Conservation (phyloP, 1,140 invertebrate genomes). For the Druon quercuslanigerum region DNA sequence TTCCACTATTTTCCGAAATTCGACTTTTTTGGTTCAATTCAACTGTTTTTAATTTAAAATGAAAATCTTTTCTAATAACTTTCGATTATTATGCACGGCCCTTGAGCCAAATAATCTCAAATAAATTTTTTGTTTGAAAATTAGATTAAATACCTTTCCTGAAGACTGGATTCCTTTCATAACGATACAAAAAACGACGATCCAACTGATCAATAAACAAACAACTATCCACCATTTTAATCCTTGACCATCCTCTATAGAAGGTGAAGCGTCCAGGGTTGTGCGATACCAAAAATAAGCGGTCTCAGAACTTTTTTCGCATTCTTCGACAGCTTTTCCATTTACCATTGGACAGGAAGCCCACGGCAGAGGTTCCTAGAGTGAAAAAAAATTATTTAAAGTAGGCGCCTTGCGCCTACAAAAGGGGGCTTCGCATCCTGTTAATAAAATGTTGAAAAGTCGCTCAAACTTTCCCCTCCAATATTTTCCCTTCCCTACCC, state of each 20-base stretch:
- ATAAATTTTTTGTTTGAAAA: too few relatives aligned
- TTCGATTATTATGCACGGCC: too few relatives aligned
- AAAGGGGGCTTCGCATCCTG: too few relatives aligned
- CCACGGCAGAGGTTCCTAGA: slow-evolving; percentile 89
- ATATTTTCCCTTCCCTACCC: too few relatives aligned
- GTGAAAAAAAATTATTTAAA: slow-evolving; percentile 2
- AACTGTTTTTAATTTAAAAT: too few relatives aligned
- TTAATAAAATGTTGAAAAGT: too few relatives aligned
- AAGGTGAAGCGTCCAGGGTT: slow-evolving; percentile 88
- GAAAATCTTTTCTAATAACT: too few relatives aligned
- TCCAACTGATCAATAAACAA: slow-evolving; percentile 94
- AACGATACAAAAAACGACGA: slow-evolving; percentile 96
- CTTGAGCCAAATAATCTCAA: too few relatives aligned
- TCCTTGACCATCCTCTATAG: slow-evolving; percentile 88
- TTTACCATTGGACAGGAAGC: slow-evolving; percentile 86
- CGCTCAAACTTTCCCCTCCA: too few relatives aligned
- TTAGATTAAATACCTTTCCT: slow-evolving; percentile 85
- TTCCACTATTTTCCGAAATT: too few relatives aligned
- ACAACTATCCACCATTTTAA: slow-evolving; percentile 96
- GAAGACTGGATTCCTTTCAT: slow-evolving; percentile 99
- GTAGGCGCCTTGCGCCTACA: too few relatives aligned
- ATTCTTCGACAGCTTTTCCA: slow-evolving; percentile 84
- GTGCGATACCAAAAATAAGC: slow-evolving; percentile 93
- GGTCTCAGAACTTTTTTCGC: slow-evolving; percentile 88
- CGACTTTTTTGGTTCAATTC: too few relatives aligned